Conservation (phyloP, 1,140 invertebrate genomes). For the Atopsyche davidsoni region DNA sequence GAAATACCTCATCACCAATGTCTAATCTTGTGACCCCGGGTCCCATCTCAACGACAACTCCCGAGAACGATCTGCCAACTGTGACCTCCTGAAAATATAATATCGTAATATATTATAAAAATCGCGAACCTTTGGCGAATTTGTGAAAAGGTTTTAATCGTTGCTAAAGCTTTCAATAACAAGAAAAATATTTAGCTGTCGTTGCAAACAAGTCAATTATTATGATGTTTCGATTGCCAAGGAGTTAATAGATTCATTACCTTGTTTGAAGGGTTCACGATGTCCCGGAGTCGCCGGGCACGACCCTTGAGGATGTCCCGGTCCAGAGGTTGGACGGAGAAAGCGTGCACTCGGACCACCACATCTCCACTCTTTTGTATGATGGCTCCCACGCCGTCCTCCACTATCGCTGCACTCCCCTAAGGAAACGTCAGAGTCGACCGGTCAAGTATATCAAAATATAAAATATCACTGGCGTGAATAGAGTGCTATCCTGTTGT, state of each 20-base stretch:
- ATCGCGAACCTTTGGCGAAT: too few species aligned
- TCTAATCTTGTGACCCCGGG: conserved; percentile 24
- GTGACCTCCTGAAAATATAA: conserved; percentile 24
- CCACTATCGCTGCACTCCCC: conserved; percentile 25
- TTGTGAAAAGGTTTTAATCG: too few species aligned
- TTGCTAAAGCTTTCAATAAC: too few species aligned
- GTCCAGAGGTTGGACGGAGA: conserved; percentile 39
- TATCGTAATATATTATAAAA: not conserved
- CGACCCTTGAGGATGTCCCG: conserved; percentile 38
- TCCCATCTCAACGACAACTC: conserved; percentile 26
- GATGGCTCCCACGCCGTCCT: conserved; percentile 33
- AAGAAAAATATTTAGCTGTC: too few species aligned
- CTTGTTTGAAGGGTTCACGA: conserved; percentile 15
- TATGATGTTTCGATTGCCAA: too few species aligned
- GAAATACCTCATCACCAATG: conserved; percentile 25
- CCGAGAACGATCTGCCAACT: conserved; percentile 26
- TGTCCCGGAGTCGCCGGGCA: conserved; percentile 32
- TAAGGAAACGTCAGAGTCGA: not conserved
- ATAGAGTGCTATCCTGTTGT: too few species aligned
- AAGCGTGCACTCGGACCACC: conserved; percentile 40
- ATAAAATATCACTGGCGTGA: conserved; percentile 22
- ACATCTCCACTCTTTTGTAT: conserved; percentile 34
- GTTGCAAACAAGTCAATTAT: too few species aligned
- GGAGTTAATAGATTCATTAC: too few species aligned
- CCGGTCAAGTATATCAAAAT: not conserved